These are phyloP conservation scores for Odontothrips loti DNA, from an alignment of 2,888 invertebrate genomes.

Conservation along the genomic window DNA sequence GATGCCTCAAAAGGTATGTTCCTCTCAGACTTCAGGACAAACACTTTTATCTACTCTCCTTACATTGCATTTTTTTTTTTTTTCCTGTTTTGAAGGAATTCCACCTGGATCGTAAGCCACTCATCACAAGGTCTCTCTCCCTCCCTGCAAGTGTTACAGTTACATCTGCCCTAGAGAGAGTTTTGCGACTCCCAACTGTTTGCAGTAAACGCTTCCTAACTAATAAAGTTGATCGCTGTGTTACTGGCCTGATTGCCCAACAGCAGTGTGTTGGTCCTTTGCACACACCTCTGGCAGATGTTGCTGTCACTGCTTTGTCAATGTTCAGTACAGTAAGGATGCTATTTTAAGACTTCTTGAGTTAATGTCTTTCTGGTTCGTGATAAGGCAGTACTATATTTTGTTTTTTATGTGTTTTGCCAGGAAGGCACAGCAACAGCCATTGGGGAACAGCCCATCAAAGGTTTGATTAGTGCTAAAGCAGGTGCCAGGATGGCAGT, in stretches of 20 bases:
- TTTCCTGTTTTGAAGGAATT: constrained; percentile 52
- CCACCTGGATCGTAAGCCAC: constrained; percentile 53
- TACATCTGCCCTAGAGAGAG: constrained; percentile 66
- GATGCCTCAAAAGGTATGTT: constrained; percentile 69
- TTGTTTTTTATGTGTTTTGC: neutral
- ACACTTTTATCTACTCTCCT: neutral
- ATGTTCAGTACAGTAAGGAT: constrained; percentile 64
- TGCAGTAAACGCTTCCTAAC: constrained; percentile 93
- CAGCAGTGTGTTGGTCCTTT: constrained; percentile 98
- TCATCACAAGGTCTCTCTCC: constrained; percentile 51
- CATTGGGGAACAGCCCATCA: constrained; percentile 95
- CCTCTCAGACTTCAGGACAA: neutral
- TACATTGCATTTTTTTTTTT: constrained; percentile 23
- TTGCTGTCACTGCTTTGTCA: constrained; percentile 83
- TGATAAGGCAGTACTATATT: neutral
- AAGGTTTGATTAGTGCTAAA: constrained; percentile 75
- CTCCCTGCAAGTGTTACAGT: constrained; percentile 59
- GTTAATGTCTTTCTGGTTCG: neutral
- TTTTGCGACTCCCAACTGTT: constrained; percentile 83
- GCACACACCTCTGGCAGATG: constrained; percentile 93
- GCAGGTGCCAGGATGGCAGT: constrained; percentile 93
- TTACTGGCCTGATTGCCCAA: constrained; percentile 91
- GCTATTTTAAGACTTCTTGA: neutral
- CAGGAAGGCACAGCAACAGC: constrained; percentile 85
- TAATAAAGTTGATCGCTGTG: constrained; percentile 93